Evolutionary conservation across 2,888 invertebrate species (phyloP).

Genomic region (Tupiocoris notatus): DNA sequence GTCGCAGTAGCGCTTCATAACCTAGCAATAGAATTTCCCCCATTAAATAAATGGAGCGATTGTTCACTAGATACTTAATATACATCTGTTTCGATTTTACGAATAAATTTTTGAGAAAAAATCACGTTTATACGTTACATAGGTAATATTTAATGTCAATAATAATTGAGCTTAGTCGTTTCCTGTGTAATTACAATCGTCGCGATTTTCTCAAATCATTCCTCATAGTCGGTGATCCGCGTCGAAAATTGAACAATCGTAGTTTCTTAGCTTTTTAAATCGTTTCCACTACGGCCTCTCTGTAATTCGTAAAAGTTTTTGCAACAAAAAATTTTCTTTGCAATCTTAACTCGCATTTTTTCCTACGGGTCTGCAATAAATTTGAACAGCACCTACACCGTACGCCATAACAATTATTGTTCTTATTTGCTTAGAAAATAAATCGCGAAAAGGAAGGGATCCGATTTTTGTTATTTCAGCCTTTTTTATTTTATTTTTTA

Average conservation of each 20-base stretch:
- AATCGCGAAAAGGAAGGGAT: too few species aligned
- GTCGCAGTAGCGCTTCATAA: neutral
- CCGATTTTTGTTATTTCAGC: too few species aligned
- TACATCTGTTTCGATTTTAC: neutral
- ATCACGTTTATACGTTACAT: too few species aligned
- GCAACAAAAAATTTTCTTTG: neutral
- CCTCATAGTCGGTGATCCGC: neutral
- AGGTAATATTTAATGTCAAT: neutral
- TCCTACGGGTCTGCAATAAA: neutral
- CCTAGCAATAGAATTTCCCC: neutral
- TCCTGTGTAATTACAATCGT: neutral
- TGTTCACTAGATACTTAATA: neutral
- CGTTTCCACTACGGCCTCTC: slow-evolving; percentile 38
- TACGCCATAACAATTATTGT: neutral
- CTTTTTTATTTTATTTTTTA: too few species aligned
- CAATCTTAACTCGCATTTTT: neutral
- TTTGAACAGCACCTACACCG: too few species aligned
- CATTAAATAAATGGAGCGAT: neutral
- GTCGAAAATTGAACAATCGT: slow-evolving; percentile 2
- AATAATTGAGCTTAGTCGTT: neutral
- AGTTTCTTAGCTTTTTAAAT: slow-evolving; percentile 22
- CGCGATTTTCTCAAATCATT: neutral
- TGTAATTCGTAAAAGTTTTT: slow-evolving; percentile 19
- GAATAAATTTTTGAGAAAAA: neutral
- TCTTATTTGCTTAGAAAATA: slow-evolving; percentile 5